phyloP scores from a whole-genome alignment of 2,888 invertebrate species.

The Lissonota sp. region DNA sequence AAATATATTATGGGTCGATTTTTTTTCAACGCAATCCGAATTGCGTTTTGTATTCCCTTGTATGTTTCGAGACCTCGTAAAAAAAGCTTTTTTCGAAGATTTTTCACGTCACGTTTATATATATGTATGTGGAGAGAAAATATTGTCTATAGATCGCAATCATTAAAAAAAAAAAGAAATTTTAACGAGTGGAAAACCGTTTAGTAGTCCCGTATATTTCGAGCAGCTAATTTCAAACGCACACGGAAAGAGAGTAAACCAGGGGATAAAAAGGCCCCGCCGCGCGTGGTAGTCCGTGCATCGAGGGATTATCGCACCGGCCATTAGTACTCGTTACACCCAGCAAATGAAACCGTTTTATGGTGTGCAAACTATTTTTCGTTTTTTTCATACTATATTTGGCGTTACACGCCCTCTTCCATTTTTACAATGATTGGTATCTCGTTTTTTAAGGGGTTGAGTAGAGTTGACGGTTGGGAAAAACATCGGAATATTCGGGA shows the following conservation, averaged over 20 bases:
- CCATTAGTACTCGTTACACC: conserved; percentile 61
- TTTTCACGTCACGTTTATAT: conserved; percentile 15
- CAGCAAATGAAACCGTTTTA: conserved; percentile 54
- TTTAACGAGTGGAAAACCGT: conserved; percentile 53
- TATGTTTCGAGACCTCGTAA: conserved; percentile 35
- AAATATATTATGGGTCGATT: not conserved
- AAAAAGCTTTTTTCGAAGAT: conserved; percentile 53
- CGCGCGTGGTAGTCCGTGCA: conserved; percentile 14
- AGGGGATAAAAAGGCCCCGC: conserved; percentile 4
- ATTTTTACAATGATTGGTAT: too few relatives aligned
- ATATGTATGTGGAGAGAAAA: not conserved
- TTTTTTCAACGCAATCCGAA: not conserved
- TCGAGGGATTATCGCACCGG: conserved; percentile 58
- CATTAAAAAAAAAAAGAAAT: conserved; percentile 55
- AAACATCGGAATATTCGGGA: too few relatives aligned
- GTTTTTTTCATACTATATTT: not conserved
- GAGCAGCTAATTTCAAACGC: conserved; percentile 47
- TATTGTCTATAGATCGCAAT: conserved; percentile 33
- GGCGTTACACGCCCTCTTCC: not conserved
- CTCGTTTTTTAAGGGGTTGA: too few relatives aligned
- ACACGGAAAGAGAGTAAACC: not conserved
- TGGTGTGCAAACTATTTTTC: conserved; percentile 19
- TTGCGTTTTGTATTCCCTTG: too few relatives aligned
- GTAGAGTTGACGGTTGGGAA: too few relatives aligned
- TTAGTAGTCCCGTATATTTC: conserved; percentile 52